A percentile compares a stretch with the other conserved stretches of the same genome.
Conservation (phyloP, 2,888 invertebrate species). For the Thumatha senex region DNA sequence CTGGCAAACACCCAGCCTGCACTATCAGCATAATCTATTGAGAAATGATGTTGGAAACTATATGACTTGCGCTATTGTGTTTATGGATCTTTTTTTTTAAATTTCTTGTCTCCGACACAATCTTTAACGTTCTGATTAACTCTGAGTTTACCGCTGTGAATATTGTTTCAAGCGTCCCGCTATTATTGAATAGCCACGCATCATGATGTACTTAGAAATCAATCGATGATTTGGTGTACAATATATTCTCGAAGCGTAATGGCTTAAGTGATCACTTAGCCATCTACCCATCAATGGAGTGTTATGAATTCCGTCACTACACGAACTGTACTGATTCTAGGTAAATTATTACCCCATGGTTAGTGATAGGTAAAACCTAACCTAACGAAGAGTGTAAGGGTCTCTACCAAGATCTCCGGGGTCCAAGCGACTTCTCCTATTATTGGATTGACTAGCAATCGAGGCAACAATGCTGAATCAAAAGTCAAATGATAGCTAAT, state of each 20-base stretch:
- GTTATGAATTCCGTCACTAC: background rate
- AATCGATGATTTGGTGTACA: constrained; percentile 13
- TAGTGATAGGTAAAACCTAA: too few relatives aligned
- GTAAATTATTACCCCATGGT: too few relatives aligned
- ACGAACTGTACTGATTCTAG: background rate
- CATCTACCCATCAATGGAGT: background rate
- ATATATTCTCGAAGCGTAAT: background rate
- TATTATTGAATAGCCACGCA: constrained; percentile 57
- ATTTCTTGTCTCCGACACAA: constrained; percentile 80
- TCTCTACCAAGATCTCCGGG: too few relatives aligned
- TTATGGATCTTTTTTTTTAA: constrained; percentile 76
- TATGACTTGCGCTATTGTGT: constrained; percentile 81
- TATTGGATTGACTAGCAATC: too few relatives aligned
- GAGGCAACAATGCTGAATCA: too few relatives aligned
- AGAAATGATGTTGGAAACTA: constrained; percentile 69
- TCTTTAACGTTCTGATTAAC: constrained; percentile 82
- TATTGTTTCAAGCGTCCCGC: constrained; percentile 68
- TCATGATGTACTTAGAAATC: constrained; percentile 20
- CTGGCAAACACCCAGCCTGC: constrained; percentile 81
- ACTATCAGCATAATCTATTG: constrained; percentile 75
- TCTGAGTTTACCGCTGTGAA: constrained; percentile 76
- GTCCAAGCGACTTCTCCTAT: too few relatives aligned
- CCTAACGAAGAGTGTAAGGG: too few relatives aligned
- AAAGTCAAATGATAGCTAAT: too few relatives aligned
- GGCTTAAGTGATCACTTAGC: background rate